phyloP scores from a whole-genome alignment of 2,113 vertebrate species.

The Circaetus cinerascens region DNA sequence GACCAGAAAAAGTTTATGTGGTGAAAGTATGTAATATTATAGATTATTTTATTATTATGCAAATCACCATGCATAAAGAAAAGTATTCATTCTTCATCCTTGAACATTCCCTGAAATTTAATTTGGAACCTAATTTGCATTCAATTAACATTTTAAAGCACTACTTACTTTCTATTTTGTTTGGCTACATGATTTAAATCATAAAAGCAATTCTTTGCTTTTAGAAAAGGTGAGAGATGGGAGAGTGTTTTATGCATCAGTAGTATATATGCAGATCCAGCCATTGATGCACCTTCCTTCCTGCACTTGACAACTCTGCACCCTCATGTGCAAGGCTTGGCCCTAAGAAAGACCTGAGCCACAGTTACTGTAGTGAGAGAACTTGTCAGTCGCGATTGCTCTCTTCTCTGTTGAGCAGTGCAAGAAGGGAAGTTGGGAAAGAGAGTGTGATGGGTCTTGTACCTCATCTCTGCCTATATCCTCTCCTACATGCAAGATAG shows the following conservation, averaged over 20 bases:
- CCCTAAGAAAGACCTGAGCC: background rate
- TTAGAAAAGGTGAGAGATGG: background rate
- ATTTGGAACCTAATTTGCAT: background rate
- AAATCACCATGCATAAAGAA: background rate
- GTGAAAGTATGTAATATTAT: background rate
- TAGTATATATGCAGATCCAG: background rate
- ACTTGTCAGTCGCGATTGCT: background rate
- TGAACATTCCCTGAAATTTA: background rate
- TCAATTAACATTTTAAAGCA: conserved; percentile 7
- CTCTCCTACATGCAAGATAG: background rate
- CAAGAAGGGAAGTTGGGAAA: background rate
- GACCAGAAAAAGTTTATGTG: background rate
- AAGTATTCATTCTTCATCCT: background rate
- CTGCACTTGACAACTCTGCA: background rate
- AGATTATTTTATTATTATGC: background rate
- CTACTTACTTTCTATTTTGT: background rate
- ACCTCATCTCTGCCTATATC: background rate
- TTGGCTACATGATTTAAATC: background rate
- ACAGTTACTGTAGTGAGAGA: background rate
- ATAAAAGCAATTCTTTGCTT: background rate
- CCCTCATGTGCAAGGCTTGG: background rate
- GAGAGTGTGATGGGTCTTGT: background rate
- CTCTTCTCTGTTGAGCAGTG: background rate
- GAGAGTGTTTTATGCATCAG: background rate
- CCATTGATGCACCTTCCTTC: background rate